A percentile compares a stretch with the other conserved stretches of the same genome.
Conservation (phyloP, 2,113 vertebrate genomes). For the Vicugna pacos region DNA sequence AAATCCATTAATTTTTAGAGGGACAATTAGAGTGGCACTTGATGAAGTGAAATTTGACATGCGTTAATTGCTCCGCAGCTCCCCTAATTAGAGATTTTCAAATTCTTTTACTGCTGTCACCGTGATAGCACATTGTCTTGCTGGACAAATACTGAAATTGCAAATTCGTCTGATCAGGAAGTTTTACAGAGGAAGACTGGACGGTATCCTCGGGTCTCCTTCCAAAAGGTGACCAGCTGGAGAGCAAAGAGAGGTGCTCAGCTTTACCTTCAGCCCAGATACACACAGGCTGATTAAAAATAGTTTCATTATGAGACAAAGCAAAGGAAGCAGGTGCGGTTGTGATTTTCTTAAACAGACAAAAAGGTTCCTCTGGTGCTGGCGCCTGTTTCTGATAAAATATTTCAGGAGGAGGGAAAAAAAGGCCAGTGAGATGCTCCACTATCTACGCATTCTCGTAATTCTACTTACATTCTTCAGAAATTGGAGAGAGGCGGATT, state of each 20-base stretch:
- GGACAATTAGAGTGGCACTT: conserved; percentile 97
- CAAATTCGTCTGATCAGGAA: conserved; percentile 84
- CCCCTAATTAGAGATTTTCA: conserved; percentile 97
- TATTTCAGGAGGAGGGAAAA: conserved; percentile 57
- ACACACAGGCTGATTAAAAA: conserved; percentile 68
- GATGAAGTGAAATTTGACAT: conserved; percentile 98
- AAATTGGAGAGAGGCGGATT: conserved; percentile 53
- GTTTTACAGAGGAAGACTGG: conserved; percentile 64
- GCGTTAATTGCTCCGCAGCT: conserved; percentile 97
- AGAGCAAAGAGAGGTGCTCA: conserved; percentile 9
- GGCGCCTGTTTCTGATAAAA: conserved; percentile 12
- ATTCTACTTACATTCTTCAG: conserved; percentile 45
- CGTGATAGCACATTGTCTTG: conserved; percentile 87
- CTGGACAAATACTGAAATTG: conserved; percentile 87
- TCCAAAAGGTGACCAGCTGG: conserved; percentile 24
- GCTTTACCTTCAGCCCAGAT: conserved; percentile 52
- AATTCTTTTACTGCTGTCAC: conserved; percentile 93
- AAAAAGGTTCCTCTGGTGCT: conserved; percentile 48
- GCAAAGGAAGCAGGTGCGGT: conserved; percentile 66
- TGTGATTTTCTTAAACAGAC: conserved; percentile 68
- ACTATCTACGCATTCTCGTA: conserved; percentile 46
- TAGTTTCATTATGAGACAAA: conserved; percentile 48
- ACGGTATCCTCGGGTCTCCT: neutral
- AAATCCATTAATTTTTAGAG: conserved; percentile 93
- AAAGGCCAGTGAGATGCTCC: conserved; percentile 33